A percentile compares a stretch with the other conserved stretches of the same genome.
Conservation (phyloP, 2,888 invertebrate genomes). For the Cerceris rybyensis region DNA sequence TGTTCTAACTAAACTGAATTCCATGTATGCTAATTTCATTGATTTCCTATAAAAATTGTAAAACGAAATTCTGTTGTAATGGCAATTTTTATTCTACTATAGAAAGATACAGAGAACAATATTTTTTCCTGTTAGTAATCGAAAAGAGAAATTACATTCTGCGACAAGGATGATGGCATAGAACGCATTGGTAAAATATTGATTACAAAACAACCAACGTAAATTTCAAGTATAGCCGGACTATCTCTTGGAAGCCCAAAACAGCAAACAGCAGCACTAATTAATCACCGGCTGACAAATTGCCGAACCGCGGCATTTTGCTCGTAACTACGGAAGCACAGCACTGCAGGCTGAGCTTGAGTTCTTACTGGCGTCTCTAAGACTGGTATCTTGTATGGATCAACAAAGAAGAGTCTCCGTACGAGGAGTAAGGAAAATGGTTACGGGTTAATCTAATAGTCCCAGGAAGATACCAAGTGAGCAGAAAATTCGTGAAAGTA, state of each 20-base stretch:
- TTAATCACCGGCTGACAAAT: constrained; percentile 77
- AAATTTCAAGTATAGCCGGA: constrained; percentile 28
- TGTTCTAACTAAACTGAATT: too few species aligned
- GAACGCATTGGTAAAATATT: constrained; percentile 34
- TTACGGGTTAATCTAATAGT: background rate
- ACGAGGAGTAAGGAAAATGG: constrained; percentile 16
- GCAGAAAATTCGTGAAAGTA: background rate
- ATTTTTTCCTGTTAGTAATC: too few species aligned
- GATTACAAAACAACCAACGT: constrained; percentile 30
- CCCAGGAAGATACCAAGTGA: background rate
- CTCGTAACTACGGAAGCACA: constrained; percentile 54
- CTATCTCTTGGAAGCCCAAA: constrained; percentile 19
- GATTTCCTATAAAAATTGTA: too few species aligned
- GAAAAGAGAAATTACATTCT: too few species aligned
- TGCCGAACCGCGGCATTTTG: constrained; percentile 66
- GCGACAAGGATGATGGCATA: too few species aligned
- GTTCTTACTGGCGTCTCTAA: constrained; percentile 55
- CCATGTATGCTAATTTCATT: too few species aligned
- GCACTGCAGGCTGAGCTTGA: constrained; percentile 36
- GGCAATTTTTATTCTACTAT: too few species aligned
- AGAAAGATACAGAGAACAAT: too few species aligned
- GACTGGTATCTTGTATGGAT: constrained; percentile 49
- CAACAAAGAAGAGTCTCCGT: constrained; percentile 42
- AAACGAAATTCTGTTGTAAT: too few species aligned
- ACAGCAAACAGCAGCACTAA: constrained; percentile 61